Base-by-base conservation (phyloP, 2,113 vertebrate genomes). In the Falco punctatus region DNA sequence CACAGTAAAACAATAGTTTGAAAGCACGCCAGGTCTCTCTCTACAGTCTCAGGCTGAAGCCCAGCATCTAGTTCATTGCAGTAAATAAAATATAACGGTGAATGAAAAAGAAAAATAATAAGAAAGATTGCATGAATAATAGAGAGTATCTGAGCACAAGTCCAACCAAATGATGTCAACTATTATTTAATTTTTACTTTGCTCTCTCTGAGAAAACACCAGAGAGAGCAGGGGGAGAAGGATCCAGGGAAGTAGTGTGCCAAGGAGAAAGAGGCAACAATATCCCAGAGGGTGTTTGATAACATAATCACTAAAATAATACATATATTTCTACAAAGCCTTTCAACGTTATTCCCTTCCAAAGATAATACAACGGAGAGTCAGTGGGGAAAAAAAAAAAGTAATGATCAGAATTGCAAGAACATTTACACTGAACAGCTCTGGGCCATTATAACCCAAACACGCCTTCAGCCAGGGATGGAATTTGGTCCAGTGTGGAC, bases 301-400 rank as follows among this genome's bases (percentile, higher is more conserved):
- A 97, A 97, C 81, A 97, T 88, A 96, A 95, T 95, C 92, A 93
- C 96, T 84, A 87, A 94, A 96, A 90, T 96, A 67, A 94, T 95
- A 96, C 62, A 94, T 93, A 88, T 72, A 71, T 81, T 89, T 96
- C 95, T 69, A 67, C 72, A 95, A 95, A 96, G 73, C 49, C 33
- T 92, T 93, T 96, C 91, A 93, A 94, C 82, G 75, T 85, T 94
- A 97, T 97, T 91, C 70, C 44, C 59, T 97, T 96, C 77, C 83
- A 96, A 97, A 96, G 86, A 95, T 85, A 97, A 98, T 80, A 95
- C 52, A 95, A 90, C 17, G 30, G 46, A 59, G 23, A 85, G 33
- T 49, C 48, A 32, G 58, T 5, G 19, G 24, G 15, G 9, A 1
- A 11, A 27, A n/a, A 64, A 52, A 73, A 81, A 77, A 51, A 8